Evolutionary conservation across 2,113 vertebrate genomes (phyloP).

Genomic region (Benitochromis conjunctus): DNA sequence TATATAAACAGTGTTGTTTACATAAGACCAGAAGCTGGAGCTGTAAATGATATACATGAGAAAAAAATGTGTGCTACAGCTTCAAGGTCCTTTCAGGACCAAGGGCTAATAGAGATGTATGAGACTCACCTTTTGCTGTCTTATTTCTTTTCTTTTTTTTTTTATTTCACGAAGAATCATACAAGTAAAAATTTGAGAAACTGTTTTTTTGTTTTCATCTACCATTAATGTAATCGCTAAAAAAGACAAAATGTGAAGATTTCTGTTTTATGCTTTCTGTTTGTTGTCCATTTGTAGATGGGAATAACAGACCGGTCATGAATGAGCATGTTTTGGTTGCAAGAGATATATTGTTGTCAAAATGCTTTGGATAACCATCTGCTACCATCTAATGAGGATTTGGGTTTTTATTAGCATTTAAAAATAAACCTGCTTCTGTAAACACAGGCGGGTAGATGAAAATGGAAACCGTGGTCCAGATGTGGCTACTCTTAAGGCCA

Average conservation of each 20-base stretch:
- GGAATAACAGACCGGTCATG: not conserved
- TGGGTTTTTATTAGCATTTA: not conserved
- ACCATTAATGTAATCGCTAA: not conserved
- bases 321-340: accelerated
- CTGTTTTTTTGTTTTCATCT: not conserved
- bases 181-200: not conserved
- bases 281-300: not conserved
- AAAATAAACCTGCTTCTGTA: not conserved
- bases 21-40: not conserved
- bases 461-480: not conserved
- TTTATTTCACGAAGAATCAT: not conserved
- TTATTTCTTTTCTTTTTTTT: not conserved
- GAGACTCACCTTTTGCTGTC: not conserved
- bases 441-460: not conserved
- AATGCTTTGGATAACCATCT: not conserved
- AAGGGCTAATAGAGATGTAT: not conserved
- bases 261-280: not conserved
- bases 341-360: not conserved
- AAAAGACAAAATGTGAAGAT: not conserved
- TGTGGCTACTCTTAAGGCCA: not conserved
- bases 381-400: not conserved
- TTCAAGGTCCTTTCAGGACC: not conserved
- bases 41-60: not conserved
- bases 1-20: not conserved
- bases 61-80: not conserved